Percentiles rank a stretch among this genome's conserved stretches.
Conservation (phyloP, 2,797 vertebrate genomes). For the Diglossa cyanea region DNA sequence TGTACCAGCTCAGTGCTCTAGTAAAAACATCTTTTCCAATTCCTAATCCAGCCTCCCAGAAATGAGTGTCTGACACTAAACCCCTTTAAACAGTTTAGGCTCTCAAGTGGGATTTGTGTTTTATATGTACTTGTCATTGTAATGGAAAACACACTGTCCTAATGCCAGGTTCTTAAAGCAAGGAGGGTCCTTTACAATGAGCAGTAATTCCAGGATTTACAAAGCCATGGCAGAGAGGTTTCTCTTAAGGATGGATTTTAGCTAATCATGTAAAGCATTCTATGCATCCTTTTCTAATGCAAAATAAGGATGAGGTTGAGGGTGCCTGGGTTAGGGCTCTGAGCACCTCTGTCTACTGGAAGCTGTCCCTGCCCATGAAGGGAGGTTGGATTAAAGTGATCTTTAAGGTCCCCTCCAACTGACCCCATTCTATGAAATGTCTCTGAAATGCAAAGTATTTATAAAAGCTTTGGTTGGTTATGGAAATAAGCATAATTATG, state of each 20-base stretch:
- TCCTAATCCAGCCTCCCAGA: slow-evolving; percentile 51
- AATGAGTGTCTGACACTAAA: slow-evolving; percentile 51
- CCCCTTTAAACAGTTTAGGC: slow-evolving; percentile 71
- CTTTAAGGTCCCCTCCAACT: background rate
- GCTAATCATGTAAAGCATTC: slow-evolving; percentile 17
- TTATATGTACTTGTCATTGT: slow-evolving; percentile 79
- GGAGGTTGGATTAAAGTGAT: background rate
- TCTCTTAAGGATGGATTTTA: slow-evolving; percentile 24
- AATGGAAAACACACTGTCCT: slow-evolving; percentile 21
- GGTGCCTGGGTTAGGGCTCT: background rate
- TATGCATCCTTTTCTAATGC: background rate
- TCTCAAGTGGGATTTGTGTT: slow-evolving; percentile 85
- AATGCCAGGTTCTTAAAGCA: slow-evolving; percentile 20
- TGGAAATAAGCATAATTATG: background rate
- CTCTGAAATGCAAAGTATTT: background rate
- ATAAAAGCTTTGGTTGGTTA: background rate
- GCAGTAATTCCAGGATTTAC: slow-evolving; percentile 38
- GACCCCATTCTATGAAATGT: background rate
- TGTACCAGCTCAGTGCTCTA: background rate
- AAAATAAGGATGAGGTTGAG: background rate
- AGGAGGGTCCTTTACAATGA: background rate
- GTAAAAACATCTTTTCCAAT: background rate
- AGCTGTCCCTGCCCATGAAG: background rate
- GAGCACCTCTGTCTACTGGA: background rate
- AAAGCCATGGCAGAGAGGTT: background rate